Base-by-base conservation (phyloP, 2,797 vertebrate species). In the Kryptolebias ocellatus region DNA sequence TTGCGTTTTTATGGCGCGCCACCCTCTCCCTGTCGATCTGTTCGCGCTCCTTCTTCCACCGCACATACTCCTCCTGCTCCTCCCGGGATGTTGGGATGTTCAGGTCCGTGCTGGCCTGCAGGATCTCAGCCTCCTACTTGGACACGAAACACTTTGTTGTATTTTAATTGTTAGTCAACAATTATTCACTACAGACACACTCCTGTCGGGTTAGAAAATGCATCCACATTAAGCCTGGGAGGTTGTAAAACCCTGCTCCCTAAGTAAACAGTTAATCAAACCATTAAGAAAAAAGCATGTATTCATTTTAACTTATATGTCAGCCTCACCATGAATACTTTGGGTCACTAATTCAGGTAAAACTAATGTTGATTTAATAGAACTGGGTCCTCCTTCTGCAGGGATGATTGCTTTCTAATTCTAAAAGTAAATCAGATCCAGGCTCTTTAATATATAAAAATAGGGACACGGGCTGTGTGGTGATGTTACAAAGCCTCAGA, bases 21-120 rank as follows among this genome's bases (percentile, higher is more conserved):
- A 99, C 92, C 11, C 96, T 92, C 71, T 97, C 97, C 69, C 92
- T 89, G 92, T 99, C 98, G 0, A 99, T 98, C 90, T 96, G 93
- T 37, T 98, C 95, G 0, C 97, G 92, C 84, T 99, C 97, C 62
- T 92, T 95, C 89, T 99, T 99, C 98, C 98, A 98, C 42, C 91
- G 93, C 46, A 95, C 60, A 55, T 98, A 98, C 76, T 97, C 96
- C 0, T 90, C 91, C 78, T 94, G 94, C 68, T 96, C 95, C 77
- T 93, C 92, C 10, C 86, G 92, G 0, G 85, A 91, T 44, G 94
- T 90, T 68, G 93, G 92, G 68, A 94, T 68, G 73, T 88, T 89
- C 57, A 91, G 89, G 58, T 96, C 95, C 14, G 90, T 89, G 78
- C 0, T 84, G 73, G 69, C 67, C 75, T 78, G 89, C 68, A 53